These are phyloP conservation scores for Prenolepis imparis DNA, from an alignment of 2,888 invertebrate species.

Conservation along the genomic window DNA sequence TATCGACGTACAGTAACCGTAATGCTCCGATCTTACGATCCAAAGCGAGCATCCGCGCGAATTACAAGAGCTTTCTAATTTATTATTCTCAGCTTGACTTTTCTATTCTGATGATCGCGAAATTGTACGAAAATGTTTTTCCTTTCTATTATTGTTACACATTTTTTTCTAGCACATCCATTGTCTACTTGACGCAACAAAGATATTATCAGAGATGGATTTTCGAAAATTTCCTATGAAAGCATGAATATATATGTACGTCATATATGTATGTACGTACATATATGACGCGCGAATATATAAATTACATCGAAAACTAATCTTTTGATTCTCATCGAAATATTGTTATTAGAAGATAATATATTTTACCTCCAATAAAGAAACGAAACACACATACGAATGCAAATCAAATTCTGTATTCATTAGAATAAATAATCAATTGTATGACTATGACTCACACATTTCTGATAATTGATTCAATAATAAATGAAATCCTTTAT, in stretches of 20 bases:
- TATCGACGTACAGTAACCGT: background rate
- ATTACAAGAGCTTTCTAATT: conserved; percentile 54
- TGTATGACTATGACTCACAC: background rate
- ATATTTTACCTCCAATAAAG: background rate
- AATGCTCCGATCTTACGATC: background rate
- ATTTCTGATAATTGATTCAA: background rate
- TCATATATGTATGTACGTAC: background rate
- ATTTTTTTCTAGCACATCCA: conserved; percentile 7
- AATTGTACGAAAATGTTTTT: conserved; percentile 36
- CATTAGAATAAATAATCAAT: conserved; percentile 10
- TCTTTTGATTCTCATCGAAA: background rate
- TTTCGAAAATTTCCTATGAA: background rate
- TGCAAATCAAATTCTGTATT: background rate
- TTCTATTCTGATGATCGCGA: background rate
- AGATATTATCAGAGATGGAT: conserved; percentile 9
- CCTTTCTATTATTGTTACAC: conserved; percentile 12
- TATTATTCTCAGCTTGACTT: conserved; percentile 40
- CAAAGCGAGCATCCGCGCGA: background rate
- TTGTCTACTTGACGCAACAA: background rate
- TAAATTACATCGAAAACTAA: background rate
- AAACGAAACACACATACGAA: background rate
- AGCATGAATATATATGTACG: background rate
- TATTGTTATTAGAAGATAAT: background rate
- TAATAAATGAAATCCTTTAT: conserved; percentile 21
- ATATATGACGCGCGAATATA: background rate